Evolutionary conservation across 1,140 invertebrate genomes (phyloP).

Genomic region (Tetragonula clypearis): DNA sequence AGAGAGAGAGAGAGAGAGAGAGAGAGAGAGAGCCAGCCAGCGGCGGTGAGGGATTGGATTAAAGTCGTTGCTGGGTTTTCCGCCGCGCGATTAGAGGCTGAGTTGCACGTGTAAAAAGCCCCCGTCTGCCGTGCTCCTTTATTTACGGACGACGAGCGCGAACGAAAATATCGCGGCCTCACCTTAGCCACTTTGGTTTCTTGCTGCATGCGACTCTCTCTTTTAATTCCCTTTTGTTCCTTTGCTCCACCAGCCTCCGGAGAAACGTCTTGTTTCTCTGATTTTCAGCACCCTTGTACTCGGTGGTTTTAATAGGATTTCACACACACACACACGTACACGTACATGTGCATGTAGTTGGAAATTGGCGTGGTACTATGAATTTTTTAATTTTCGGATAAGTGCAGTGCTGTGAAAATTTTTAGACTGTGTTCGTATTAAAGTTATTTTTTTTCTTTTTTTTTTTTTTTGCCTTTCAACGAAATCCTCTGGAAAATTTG

Average conservation of each 20-base stretch:
- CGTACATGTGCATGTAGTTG: background rate
- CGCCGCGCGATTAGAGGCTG: constrained; percentile 12
- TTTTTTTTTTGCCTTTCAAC: no score
- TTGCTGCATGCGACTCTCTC: background rate
- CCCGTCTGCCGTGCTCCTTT: background rate
- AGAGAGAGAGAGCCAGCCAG: background rate
- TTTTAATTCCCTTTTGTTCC: background rate
- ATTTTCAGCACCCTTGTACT: background rate
- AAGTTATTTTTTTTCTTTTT: no score
- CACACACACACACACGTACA: no score
- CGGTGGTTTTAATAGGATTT: background rate
- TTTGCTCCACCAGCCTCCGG: background rate
- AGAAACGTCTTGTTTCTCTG: background rate
- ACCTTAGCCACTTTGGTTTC: background rate
- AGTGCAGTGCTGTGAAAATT: background rate
- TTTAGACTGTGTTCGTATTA: no score
- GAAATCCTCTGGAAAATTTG: no score
- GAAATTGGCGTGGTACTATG: background rate
- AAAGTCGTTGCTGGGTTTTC: constrained; percentile 13
- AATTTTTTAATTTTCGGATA: background rate
- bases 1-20: background rate
- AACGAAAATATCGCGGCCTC: background rate
- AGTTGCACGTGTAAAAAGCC: background rate
- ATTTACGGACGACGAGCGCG: background rate
- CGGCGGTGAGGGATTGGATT: constrained; percentile 10